phyloP scores from a whole-genome alignment of 1,140 invertebrate genomes.

The Parapsyche elsis region DNA sequence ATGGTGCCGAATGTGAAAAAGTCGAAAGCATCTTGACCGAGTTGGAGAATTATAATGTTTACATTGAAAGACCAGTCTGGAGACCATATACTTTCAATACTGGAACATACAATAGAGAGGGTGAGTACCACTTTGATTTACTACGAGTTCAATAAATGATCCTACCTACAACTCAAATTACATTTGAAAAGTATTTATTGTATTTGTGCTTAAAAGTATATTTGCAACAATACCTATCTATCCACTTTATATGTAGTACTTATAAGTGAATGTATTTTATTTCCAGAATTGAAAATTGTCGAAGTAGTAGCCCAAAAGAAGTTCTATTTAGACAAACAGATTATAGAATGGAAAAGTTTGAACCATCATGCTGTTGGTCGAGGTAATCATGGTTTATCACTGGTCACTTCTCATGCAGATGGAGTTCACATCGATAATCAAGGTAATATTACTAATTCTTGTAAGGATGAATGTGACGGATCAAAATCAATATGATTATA shows the following conservation, averaged over 20 bases:
- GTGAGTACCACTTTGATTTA: constrained; percentile 25
- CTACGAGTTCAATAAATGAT: constrained; percentile 3
- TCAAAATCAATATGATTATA: not conserved
- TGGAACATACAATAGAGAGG: constrained; percentile 50
- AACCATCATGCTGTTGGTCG: constrained; percentile 43
- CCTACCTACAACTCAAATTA: no score
- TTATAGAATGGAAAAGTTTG: constrained; percentile 47
- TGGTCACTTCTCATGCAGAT: constrained; percentile 38
- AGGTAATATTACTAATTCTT: constrained; percentile 22
- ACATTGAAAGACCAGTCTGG: constrained; percentile 45
- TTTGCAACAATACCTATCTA: no score
- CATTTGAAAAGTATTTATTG: not conserved
- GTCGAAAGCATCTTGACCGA: constrained; percentile 15
- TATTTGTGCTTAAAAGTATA: no score
- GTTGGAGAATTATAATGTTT: constrained; percentile 19
- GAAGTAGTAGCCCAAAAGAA: constrained; percentile 49
- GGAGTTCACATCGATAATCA: constrained; percentile 43
- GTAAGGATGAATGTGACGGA: not conserved
- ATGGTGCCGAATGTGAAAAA: not conserved
- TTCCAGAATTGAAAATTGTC: constrained; percentile 45
- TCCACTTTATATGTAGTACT: no score
- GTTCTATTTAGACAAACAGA: constrained; percentile 41
- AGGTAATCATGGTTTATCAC: constrained; percentile 44
- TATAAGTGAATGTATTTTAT: no score
- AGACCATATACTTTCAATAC: constrained; percentile 46